Base-by-base conservation (phyloP, 2,888 invertebrate species). In the Tetropium fuscum region DNA sequence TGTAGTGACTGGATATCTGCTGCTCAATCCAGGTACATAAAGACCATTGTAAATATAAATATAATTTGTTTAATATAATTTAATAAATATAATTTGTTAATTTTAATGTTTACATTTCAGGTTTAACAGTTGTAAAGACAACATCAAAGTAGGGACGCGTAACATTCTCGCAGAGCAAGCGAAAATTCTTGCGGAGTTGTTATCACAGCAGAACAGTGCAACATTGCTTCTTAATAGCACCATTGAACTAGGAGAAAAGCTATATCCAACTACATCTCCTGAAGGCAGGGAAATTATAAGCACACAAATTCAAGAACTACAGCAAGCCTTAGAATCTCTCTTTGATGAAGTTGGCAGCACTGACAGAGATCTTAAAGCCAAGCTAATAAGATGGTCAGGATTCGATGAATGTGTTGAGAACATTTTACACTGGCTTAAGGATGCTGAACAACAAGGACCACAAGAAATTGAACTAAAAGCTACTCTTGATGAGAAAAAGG, bases 401-500 rank as follows among this genome's bases (percentile, higher is more conserved):
- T 96, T 95, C 77, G 95, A 96, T 79, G 95, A 96, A 73, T 90
- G 91, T 68, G 87, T 92, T 8, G 91, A 92, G 54, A 87, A 86
- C 36, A 88, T 97, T 18, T 87, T 90, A 71, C 85, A 85, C 49
- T 97, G 97, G 97, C 78, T 97, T 53, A 86, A 87, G 34, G 85
- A 87, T 51, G 88, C 91, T 4, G 93, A 94, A 75, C 86, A 87
- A 60, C 88, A 91, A 68, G 81, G 97, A 16, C 90, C 92, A 0
- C 85, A 87, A 51, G 92, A 95, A 68, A 87, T 95, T 32, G 91
- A 93, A 76, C 79, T 94, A 2, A 93, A 91, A 75, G 89, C 93
- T 0, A 95, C 94, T 0, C 82, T 97, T 59, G 96, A 97, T 80
- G 97, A 97, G 78, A 97, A 97, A 81, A 89, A 94, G 60, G 90